Percentiles rank a stretch among this genome's conserved stretches.
Evolutionary conservation across 2,888 invertebrate genomes (phyloP).

Genomic region (Cephus runcator): DNA sequence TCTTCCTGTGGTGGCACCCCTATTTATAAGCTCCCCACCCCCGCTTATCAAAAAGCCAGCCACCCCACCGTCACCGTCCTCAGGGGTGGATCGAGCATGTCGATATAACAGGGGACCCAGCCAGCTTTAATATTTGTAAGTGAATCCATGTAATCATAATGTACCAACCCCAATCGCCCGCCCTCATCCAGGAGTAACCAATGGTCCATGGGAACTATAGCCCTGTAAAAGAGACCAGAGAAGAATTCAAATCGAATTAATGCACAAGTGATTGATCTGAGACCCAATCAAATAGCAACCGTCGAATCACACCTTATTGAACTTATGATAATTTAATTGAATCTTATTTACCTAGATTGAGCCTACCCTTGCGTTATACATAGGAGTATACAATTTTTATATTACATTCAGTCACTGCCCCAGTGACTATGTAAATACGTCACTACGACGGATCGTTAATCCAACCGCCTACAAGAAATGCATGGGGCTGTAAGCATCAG

Average conservation of each 20-base stretch:
- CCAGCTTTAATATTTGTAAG: conserved; percentile 22
- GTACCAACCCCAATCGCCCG: neutral
- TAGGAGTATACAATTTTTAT: neutral
- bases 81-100: conserved; percentile 21
- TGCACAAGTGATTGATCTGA: conserved; percentile 12
- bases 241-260: conserved; percentile 38
- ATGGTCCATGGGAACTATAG: conserved; percentile 1
- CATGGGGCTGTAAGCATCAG: neutral
- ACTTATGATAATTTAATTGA: conserved; percentile 23
- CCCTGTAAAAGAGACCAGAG: neutral
- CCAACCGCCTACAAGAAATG: neutral
- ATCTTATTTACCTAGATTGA: conserved; percentile 19
- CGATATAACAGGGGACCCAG: conserved; percentile 7
- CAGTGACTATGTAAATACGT: neutral
- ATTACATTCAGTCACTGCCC: neutral
- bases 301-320: conserved; percentile 11
- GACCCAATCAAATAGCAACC: conserved; percentile 7
- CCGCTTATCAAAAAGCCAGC: conserved; percentile 23
- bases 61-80: conserved; percentile 16
- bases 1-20: conserved; percentile 38
- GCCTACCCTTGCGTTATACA: neutral
- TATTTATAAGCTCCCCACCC: conserved; percentile 55
- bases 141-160: conserved; percentile 15
- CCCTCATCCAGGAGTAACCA: conserved; percentile 3
- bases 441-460: neutral